Base-by-base conservation (phyloP, 2,113 vertebrate genomes). In the Cinclus cinclus region DNA sequence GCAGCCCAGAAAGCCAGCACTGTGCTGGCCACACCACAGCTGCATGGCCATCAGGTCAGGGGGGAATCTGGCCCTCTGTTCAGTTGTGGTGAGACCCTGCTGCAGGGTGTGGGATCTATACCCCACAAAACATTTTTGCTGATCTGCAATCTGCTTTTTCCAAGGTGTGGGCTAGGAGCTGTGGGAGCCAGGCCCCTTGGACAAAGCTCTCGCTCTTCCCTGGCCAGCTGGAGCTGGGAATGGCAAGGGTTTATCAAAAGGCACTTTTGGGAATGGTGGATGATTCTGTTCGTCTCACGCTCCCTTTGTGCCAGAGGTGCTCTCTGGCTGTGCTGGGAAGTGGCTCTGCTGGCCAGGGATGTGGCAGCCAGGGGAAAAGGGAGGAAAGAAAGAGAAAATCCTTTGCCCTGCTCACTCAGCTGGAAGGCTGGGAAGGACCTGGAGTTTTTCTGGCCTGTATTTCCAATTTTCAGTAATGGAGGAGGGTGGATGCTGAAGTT, bases 161-260 rank as follows among this genome's bases (percentile, higher is more conserved):
- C 41, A 13, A 5, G 25, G 35, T 8, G 2, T 5, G 0, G 31
- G 20, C 37, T 17, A 25, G 10, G 65, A 35, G 56, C 44, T 15
- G 64, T 0, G 0, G 53, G 42, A 62, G 20, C 69, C 7, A 11
- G 20, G 22, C 15, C 42, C 42, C 4, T 44, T 1, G 23, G 53
- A 23, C 35, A 44, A 62, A 50, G 68, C 41, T 42, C 41, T 46
- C 0, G 0, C 44, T 64, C 65, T 63, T 50, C 39, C 35, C 16
- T 5, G 35, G 41, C 42, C 11, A 14, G 0, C 3, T 39, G 65
- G 37, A n/a, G 47, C 33, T 9, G 56, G 59, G 74, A 44, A 35
- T 42, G 55, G 30, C 25, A 82, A 13, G 63, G 33, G 13, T 87
- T 90, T 62, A 65, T 52, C 73, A 20, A 75, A 64, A 71, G 27